Evolutionary conservation across 2,888 invertebrate species (phyloP).

Genomic region (Syritta pipiens): DNA sequence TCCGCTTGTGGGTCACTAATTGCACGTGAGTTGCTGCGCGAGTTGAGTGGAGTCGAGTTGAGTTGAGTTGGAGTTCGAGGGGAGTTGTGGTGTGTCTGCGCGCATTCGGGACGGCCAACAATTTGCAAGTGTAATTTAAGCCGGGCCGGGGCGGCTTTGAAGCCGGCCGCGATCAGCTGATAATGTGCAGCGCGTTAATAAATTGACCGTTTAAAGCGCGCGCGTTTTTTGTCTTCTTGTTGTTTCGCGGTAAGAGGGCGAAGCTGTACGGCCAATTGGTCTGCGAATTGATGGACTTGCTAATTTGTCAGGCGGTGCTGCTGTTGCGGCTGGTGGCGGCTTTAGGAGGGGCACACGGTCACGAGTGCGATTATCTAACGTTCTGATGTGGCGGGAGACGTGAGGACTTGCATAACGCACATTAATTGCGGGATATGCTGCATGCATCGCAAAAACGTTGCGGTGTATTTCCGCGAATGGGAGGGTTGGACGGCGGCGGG

Average conservation of each 20-base stretch:
- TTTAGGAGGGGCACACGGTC: constrained; percentile 63
- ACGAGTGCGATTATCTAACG: constrained; percentile 63
- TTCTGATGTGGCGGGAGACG: constrained; percentile 39
- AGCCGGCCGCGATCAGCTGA: constrained; percentile 65
- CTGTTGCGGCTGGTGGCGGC: constrained; percentile 12
- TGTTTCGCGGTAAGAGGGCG: neutral
- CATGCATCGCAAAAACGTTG: constrained; percentile 30
- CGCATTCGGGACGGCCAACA: constrained; percentile 26
- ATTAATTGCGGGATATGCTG: constrained; percentile 45
- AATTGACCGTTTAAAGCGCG: constrained; percentile 65
- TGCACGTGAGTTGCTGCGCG: constrained; percentile 61
- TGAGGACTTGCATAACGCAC: constrained; percentile 41
- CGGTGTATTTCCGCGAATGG: no score
- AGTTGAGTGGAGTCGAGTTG: no score
- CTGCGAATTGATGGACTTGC: constrained; percentile 59
- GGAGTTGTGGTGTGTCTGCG: constrained; percentile 26
- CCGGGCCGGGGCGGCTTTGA: constrained; percentile 37
- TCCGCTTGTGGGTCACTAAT: constrained; percentile 63
- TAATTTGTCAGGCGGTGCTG: constrained; percentile 65
- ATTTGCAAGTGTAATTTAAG: constrained; percentile 67
- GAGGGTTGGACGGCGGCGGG: no score
- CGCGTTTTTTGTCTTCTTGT: constrained; percentile 17
- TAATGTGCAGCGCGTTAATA: constrained; percentile 68
- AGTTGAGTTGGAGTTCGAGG: constrained; percentile 2
- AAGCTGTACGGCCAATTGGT: neutral